phyloP scores from a whole-genome alignment of 2,113 vertebrate genomes.

The Periophthalmus modestus region DNA sequence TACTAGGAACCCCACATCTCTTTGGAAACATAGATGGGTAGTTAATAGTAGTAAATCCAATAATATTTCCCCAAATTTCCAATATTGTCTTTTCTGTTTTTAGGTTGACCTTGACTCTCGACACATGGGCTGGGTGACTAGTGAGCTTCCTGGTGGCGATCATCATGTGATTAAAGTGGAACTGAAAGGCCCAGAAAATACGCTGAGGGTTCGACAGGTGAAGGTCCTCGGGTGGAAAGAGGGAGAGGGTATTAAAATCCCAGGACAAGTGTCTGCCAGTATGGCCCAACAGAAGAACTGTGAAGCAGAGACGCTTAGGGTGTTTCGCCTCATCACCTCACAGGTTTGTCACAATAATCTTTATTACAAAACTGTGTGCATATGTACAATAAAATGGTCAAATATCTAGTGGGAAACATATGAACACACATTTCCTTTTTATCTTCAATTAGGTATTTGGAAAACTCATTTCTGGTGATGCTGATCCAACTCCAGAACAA shows the following conservation, averaged over 20 bases:
- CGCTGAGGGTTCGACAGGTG: slow-evolving; percentile 95
- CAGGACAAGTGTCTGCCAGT: slow-evolving; percentile 93
- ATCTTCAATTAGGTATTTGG: slow-evolving; percentile 87
- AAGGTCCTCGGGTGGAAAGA: slow-evolving; percentile 98
- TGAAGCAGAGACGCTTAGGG: slow-evolving; percentile 92
- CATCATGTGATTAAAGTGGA: slow-evolving; percentile 97
- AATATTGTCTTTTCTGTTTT: slow-evolving; percentile 1
- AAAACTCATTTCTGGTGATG: slow-evolving; percentile 96
- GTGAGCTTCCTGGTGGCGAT: slow-evolving; percentile 94
- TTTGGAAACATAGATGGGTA: background rate
- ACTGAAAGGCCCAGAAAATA: slow-evolving; percentile 97
- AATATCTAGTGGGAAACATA: background rate
- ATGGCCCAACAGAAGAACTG: slow-evolving; percentile 97
- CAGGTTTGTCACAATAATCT: slow-evolving; percentile 77
- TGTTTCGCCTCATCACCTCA: slow-evolving; percentile 97
- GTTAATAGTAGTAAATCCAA: no score
- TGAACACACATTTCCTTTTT: background rate
- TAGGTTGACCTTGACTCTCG: slow-evolving; percentile 96
- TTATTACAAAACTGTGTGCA: background rate
- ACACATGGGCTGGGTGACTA: slow-evolving; percentile 98
- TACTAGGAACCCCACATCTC: background rate
- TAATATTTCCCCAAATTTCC: no score
- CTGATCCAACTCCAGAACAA: slow-evolving; percentile 97
- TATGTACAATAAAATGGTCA: background rate
- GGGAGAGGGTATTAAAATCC: slow-evolving; percentile 94